Conservation (phyloP, 2,113 vertebrate species). For the Camelus bactrianus region DNA sequence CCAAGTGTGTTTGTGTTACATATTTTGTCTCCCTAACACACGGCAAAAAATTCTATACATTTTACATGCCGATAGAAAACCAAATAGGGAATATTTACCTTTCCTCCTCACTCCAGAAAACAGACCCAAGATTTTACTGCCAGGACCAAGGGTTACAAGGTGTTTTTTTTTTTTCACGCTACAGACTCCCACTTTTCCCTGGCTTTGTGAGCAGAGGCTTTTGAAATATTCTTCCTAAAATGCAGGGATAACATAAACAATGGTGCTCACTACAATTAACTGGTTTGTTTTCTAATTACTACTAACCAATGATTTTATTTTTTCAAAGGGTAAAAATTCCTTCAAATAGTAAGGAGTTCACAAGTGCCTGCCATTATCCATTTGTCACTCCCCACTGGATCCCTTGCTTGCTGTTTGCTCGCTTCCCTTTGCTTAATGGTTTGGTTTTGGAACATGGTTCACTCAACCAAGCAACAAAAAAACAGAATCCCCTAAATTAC, state of each 20-base stretch:
- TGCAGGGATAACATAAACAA: neutral
- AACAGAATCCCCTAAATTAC: neutral
- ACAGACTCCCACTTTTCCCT: neutral
- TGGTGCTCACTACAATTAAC: neutral
- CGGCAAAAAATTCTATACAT: neutral
- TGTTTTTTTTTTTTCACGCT: neutral
- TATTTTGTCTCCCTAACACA: constrained; percentile 34
- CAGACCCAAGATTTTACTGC: neutral
- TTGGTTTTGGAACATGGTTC: neutral
- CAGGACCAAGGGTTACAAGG: neutral
- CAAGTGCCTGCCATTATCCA: neutral
- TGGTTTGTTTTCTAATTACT: neutral
- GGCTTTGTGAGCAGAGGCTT: neutral
- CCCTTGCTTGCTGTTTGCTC: neutral
- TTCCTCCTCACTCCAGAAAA: neutral
- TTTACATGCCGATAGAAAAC: neutral
- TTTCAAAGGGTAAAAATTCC: constrained; percentile 26
- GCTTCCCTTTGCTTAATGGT: neutral
- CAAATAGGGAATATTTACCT: neutral
- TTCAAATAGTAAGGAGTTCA: neutral
- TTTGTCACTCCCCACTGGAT: neutral
- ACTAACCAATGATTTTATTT: constrained; percentile 16
- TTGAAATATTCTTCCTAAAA: constrained; percentile 33
- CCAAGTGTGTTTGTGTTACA: neutral
- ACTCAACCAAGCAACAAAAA: constrained; percentile 36